Conservation (phyloP, 1,140 invertebrate species). For the Drosophila busckii region DNA sequence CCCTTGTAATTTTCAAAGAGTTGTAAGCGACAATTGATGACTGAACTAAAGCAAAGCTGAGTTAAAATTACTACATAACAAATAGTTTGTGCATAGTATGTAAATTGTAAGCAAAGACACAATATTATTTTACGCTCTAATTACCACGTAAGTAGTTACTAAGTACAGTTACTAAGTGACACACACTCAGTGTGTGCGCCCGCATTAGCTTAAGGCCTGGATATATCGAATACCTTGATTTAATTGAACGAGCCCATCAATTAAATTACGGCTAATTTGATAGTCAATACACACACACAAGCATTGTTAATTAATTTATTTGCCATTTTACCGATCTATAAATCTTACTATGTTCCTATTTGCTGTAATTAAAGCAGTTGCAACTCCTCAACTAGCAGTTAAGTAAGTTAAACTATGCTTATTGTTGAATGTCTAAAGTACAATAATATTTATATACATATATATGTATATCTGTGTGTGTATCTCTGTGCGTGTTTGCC, state of each 20-base stretch:
- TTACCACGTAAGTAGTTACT: too few species aligned
- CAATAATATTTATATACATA: too few species aligned
- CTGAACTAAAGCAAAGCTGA: slow-evolving; percentile 69
- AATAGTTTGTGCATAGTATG: too few species aligned
- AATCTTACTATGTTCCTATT: slow-evolving; percentile 18
- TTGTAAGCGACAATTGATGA: slow-evolving; percentile 43
- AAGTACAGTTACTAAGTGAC: slow-evolving; percentile 1
- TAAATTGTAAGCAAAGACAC: too few species aligned
- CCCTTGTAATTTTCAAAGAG: slow-evolving; percentile 11
- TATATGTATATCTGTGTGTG: too few species aligned
- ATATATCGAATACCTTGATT: slow-evolving; percentile 54
- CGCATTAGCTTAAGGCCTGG: slow-evolving; percentile 5
- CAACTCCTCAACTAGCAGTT: too few species aligned
- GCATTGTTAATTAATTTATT: background rate
- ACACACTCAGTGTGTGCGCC: background rate
- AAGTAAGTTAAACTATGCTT: too few species aligned
- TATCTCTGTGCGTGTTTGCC: too few species aligned
- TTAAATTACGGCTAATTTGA: slow-evolving; percentile 66
- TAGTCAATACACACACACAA: slow-evolving; percentile 41
- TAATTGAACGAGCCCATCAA: slow-evolving; percentile 73
- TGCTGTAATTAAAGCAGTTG: too few species aligned
- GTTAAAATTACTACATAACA: slow-evolving; percentile 48
- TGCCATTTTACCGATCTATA: background rate
- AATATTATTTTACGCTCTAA: too few species aligned
- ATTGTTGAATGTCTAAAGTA: too few species aligned